Evolutionary conservation across 1,140 invertebrate species (phyloP).

Genomic region (Heliconius melpomene): DNA sequence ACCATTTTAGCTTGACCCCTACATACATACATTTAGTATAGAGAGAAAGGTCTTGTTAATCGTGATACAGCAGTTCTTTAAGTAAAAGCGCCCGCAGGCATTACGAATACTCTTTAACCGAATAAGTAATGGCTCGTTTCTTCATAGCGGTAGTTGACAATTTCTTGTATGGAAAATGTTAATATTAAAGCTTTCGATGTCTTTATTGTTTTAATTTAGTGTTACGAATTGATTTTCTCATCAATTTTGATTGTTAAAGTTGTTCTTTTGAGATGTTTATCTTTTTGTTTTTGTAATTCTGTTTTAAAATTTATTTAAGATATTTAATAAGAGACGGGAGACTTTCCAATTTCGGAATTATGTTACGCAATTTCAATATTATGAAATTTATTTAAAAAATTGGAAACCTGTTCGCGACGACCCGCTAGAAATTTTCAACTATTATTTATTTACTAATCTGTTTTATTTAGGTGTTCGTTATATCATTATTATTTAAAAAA

Average conservation of each 20-base stretch:
- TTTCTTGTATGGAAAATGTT: conserved; percentile 64
- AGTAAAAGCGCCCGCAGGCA: conserved; percentile 63
- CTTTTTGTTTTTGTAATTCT: background rate
- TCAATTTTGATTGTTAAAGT: background rate
- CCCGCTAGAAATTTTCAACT: no score
- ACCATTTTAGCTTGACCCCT: conserved; percentile 37
- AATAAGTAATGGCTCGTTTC: conserved; percentile 75
- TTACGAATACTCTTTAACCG: conserved; percentile 58
- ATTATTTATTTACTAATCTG: no score
- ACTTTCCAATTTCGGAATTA: no score
- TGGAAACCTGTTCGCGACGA: no score
- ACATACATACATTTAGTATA: background rate
- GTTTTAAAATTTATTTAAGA: no score
- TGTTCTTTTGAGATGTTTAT: background rate
- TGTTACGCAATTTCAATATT: no score
- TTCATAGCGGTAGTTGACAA: conserved; percentile 61
- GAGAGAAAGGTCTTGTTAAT: conserved; percentile 42
- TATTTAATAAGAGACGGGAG: no score
- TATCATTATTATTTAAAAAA: no score
- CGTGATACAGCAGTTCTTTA: conserved; percentile 39
- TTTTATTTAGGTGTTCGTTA: no score
- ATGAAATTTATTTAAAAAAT: no score
- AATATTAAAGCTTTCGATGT: conserved; percentile 47
- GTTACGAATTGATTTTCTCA: conserved; percentile 50
- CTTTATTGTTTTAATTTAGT: conserved; percentile 51